A percentile compares a stretch with the other conserved stretches of the same genome.
phyloP scores from a whole-genome alignment of 2,797 vertebrate genomes.

The Kryptopterus vitreolus region DNA sequence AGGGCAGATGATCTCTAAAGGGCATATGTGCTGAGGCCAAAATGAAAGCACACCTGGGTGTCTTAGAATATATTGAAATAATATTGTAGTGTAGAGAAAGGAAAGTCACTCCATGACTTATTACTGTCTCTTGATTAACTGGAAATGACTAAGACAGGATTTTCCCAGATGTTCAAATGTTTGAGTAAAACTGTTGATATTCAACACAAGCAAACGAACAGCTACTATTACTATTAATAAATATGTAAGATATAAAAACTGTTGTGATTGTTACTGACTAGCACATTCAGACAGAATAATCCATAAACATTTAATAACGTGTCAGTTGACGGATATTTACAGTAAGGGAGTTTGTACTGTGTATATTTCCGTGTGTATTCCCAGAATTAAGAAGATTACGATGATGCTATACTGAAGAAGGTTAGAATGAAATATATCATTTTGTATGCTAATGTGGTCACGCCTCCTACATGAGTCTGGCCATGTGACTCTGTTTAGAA shows the following conservation, averaged over 20 bases:
- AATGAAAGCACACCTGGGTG: slow-evolving; percentile 18
- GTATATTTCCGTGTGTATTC: neutral
- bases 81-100: slow-evolving; percentile 1
- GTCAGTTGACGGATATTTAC: neutral
- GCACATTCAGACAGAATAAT: too few species aligned
- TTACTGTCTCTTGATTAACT: slow-evolving; percentile 27
- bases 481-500: neutral
- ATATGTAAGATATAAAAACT: slow-evolving; percentile 5
- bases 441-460: neutral
- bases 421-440: neutral
- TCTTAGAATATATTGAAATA: neutral
- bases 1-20: slow-evolving; percentile 17
- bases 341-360: neutral
- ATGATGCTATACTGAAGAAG: neutral
- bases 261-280: neutral
- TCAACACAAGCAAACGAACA: neutral
- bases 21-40: slow-evolving; percentile 9
- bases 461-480: neutral
- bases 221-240: slow-evolving; percentile 7
- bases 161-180: slow-evolving; percentile 1
- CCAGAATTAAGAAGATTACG: neutral
- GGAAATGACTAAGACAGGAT: neutral
- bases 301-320: slow-evolving; percentile 9
- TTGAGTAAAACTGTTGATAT: neutral
- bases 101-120: slow-evolving; percentile 32